Evolutionary conservation across 30 jellyfish, hydroid and myxozoan species (phyloP).

Genomic region (Cassiopea andromeda): DNA sequence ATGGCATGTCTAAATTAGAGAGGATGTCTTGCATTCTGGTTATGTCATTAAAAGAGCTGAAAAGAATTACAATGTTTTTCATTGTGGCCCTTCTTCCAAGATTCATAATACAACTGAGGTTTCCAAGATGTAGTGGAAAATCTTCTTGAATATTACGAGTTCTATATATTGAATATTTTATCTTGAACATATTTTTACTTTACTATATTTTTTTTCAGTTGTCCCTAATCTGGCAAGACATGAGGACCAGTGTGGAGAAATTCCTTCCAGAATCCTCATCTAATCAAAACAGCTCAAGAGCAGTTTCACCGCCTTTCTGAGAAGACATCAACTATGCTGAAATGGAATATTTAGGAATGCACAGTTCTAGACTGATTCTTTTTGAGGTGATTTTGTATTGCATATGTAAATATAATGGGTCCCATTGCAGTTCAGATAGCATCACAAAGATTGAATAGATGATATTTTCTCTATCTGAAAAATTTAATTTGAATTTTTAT

Average conservation of each 20-base stretch:
- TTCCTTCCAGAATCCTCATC: constrained; percentile 27
- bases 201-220: constrained; percentile 16
- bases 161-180: too few relatives aligned
- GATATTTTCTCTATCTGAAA: neutral
- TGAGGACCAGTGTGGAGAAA: constrained; percentile 40
- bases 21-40: too few relatives aligned
- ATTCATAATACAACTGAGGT: too few relatives aligned
- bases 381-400: neutral
- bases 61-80: too few relatives aligned
- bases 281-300: constrained; percentile 22
- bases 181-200: too few relatives aligned
- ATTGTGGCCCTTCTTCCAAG: too few relatives aligned
- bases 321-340: neutral
- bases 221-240: constrained; percentile 65
- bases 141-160: too few relatives aligned
- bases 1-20: too few relatives aligned
- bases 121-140: too few relatives aligned
- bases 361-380: neutral
- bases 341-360: neutral
- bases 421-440: neutral
- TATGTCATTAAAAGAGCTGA: too few relatives aligned
- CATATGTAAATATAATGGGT: neutral
- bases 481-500: neutral
- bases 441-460: neutral
- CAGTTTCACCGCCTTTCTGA: constrained; percentile 55